A percentile compares a stretch with the other conserved stretches of the same genome.
phyloP scores from a whole-genome alignment of 2,797 vertebrate genomes.

The Apogon talboti region DNA sequence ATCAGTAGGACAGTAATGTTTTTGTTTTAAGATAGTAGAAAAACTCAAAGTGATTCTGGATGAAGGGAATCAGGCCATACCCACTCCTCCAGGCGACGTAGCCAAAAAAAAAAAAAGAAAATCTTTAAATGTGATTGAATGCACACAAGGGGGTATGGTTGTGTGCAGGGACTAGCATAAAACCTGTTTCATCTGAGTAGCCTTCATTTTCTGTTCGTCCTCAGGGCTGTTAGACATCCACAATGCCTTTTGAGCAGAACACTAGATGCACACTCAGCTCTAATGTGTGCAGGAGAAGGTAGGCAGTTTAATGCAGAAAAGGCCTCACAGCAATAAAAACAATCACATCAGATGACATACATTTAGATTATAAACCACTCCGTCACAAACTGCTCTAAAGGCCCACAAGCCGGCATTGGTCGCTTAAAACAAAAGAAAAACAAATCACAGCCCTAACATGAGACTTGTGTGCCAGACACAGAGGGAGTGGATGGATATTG shows the following conservation, averaged over 20 bases:
- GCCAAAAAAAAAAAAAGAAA: not conserved
- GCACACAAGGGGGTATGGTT: slow-evolving; percentile 18
- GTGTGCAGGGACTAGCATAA: slow-evolving; percentile 21
- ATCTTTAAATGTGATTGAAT: slow-evolving; percentile 49
- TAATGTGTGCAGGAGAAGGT: slow-evolving; percentile 33
- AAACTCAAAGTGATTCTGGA: slow-evolving; percentile 42
- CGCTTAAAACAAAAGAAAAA: slow-evolving; percentile 20
- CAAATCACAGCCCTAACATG: slow-evolving; percentile 11
- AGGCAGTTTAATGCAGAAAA: slow-evolving; percentile 23
- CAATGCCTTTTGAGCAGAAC: slow-evolving; percentile 26
- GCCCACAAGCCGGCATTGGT: slow-evolving; percentile 21
- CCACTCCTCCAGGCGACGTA: slow-evolving; percentile 23
- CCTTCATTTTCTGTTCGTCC: slow-evolving; percentile 46
- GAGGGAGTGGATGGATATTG: slow-evolving; percentile 12
- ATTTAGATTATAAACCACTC: slow-evolving; percentile 22
- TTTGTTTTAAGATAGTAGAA: slow-evolving; percentile 39
- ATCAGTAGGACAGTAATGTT: not conserved
- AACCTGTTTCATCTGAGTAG: slow-evolving; percentile 43
- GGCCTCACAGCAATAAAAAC: slow-evolving; percentile 33
- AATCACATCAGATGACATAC: slow-evolving; percentile 42
- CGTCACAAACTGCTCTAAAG: slow-evolving; percentile 17
- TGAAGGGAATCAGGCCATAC: slow-evolving; percentile 33
- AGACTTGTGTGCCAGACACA: not conserved
- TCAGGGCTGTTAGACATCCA: slow-evolving; percentile 29
- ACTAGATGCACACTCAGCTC: slow-evolving; percentile 30